Base-by-base conservation (phyloP, 2,888 invertebrate genomes). In the Operophtera brumata region DNA sequence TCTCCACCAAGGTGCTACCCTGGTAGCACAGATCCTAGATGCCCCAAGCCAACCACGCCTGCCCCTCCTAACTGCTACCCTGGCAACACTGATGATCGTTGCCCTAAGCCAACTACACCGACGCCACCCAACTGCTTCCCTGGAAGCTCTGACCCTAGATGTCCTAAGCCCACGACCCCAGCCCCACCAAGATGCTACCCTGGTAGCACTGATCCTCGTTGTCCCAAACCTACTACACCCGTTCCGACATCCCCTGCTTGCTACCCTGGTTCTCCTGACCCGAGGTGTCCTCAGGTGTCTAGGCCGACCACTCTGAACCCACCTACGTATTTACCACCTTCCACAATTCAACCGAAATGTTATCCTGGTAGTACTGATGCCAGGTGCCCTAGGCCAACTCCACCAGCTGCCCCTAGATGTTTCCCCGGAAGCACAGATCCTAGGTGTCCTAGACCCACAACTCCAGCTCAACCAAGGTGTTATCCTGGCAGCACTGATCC, bases 61-160 rank as follows among this genome's bases (percentile, higher is more conserved):
- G 54, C 47, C 14, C 54, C 48, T 6, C 78, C 84, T 40, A 77
- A 82, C 60, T 75, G 77, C 37, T 75, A 60, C 55, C 84, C 84
- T 11, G 84, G 84, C 28, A 77, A 72, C n/a, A 68, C 59, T 6
- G 80, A 80, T 44, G 67, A 77, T 14, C 55, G 51, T 1, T 70
- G 70, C 11, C 74, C 75, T 30, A 59, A 61, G 39, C 54, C 77
- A 3, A 73, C 78, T 0, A 72, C 71, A 1, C 61, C 70, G 0
- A 62, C 56, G 0, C 71, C 67, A 53, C 67, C 80, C 54, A 57
- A 64, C 44, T 64, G 67, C 32, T 69, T 55, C 57, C 65, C 69
- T 14, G 67, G 65, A 8, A 62, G 57, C 12, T 60, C 54, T 0
- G 79, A 80, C 59, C 71, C 74, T 2, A 55, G 73, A 6, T 80